Base-by-base conservation (phyloP, 2,888 invertebrate genomes). In the Poecilobothrus nobilitatus region DNA sequence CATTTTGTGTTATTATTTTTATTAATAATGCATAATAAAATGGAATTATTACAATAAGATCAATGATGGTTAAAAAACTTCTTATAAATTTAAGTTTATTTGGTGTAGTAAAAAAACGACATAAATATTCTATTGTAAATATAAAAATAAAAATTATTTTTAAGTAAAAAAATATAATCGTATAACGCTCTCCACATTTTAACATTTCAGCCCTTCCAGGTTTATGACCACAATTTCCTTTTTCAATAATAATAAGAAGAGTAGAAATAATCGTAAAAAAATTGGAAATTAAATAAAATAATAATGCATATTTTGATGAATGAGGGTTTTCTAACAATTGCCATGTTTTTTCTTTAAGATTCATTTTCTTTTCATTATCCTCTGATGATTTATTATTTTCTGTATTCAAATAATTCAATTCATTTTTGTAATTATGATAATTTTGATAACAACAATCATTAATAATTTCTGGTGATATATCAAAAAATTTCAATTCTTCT, bases 71-170 rank as follows among this genome's bases (percentile, higher is more conserved):
- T 99, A 99, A 99, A 71, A 99, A 98, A 75, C 95, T 95, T 71
- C 97, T 89, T 77, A 96, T 93, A 82, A 98, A 98, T 84, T 96
- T 96, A 84, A 95, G 95, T 72, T 98, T 88, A 83, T 95, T 95
- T 34, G 98, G 98, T n/a, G 98, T 97, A 15, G 98, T 98, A 83
- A 96, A 98, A 76, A 99, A 86, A 79, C 94, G 88, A 73, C 98
- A 85, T 75, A 97, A 84, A 82, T 99, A 99, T 83, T 99, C 98
- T 65, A 97, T 95, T 21, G 98, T 98, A 86, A 99, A 99, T 74
- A 99, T 99, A 95, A 99, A 98, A 75, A 99, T 99, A 84, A 99
- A 99, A 72, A 99, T 99, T 27, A 99, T 99, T 85, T 99, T 82
- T 83, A 99, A 85, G 83, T 98, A 99, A 86, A 99, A 99, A 86